Evolutionary conservation across 2,113 vertebrate genomes (phyloP), one percentile per base, ranked within the genome.

Genomic region (Hippotragus niger): DNA sequence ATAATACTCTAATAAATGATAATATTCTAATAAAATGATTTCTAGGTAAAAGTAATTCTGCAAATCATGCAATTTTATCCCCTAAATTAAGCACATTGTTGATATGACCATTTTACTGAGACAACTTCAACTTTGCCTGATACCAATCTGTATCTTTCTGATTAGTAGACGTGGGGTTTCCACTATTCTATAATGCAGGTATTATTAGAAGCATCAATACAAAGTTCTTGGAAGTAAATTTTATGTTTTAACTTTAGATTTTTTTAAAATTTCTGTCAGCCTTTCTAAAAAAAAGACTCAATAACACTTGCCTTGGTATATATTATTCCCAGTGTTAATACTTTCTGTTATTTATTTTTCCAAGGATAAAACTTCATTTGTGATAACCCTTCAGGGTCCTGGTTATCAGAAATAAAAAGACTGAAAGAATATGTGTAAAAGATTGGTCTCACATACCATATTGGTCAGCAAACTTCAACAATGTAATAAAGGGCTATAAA

Each of bases 261-360:
- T 23, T 36, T 91, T 94, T n/a, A 43, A 94, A 80, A 95, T 91
- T 94, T 90, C 50, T 47, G 13, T 60, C 60, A 19, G 40, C 36
- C 16, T 94, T 96, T 71, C 84, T 71, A 13, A 33, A 71, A 23
- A 78, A 78, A 96, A 90, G 33, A 88, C 21, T 90, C 84, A 92
- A 47, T 94, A 95, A 87, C 15, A 33, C 19, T 45, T 15, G 50
- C 4, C 15, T 88, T 52, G 17, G 1, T 52, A 90, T 92, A 1
- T 57, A 87, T 87, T 90, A 95, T 83, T 96, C 92, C 52, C 45
- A 84, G 88, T 92, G 23, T 95, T 58, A 74, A 58, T 94, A 64
- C 82, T 95, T 97, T 88, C 88, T 91, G 83, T 81, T 92, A 95
- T 90, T 88, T 94, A 82, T 74, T 97, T 95, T 93, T 81, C 57